Conservation (phyloP, 2,888 invertebrate genomes). For the Cremastinae sp. region DNA sequence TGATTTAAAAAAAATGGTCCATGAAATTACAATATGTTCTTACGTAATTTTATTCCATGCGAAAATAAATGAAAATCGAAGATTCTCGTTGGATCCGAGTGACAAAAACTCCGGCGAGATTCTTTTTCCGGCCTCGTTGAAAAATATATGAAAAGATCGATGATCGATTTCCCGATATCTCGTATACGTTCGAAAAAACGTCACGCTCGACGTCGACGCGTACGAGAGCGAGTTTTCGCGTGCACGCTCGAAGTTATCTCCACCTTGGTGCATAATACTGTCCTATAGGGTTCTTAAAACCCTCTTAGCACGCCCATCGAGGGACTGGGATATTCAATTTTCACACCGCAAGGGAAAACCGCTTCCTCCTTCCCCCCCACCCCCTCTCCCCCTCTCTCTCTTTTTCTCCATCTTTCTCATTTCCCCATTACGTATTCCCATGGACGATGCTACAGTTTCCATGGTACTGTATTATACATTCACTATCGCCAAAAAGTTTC, state of each 20-base stretch:
- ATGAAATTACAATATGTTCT: no score
- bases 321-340: constrained; percentile 56
- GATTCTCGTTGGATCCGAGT: no score
- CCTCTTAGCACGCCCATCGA: constrained; percentile 50
- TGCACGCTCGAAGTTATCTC: constrained; percentile 30
- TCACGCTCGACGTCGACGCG: constrained; percentile 3
- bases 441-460: constrained; percentile 51
- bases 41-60: no score
- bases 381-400: no score
- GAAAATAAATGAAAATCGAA: no score
- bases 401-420: no score
- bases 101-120: no score
- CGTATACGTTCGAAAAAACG: no score
- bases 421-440: constrained; percentile 54
- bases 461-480: constrained; percentile 17
- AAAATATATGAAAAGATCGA: no score
- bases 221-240: constrained; percentile 22
- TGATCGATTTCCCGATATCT: no score
- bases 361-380: constrained; percentile 3
- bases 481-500: neutral
- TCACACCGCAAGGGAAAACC: constrained; percentile 59
- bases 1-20: no score
- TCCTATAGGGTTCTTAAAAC: constrained; percentile 52
- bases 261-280: constrained; percentile 36
- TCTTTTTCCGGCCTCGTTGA: no score